Evolutionary conservation across 2,113 vertebrate species (phyloP).

Genomic region (Paracanthobrama guichenoti): DNA sequence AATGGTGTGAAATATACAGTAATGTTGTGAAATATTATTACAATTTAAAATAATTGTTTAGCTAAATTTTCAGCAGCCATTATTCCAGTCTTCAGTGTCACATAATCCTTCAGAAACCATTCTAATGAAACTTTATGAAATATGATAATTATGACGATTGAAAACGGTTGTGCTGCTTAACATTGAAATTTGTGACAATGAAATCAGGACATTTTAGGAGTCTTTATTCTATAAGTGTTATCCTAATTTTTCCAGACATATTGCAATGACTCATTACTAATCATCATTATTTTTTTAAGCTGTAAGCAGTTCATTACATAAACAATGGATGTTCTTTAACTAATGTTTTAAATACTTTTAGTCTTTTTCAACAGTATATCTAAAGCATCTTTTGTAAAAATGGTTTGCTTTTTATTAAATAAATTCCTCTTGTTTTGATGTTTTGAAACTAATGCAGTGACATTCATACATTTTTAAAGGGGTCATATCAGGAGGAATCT

Average conservation of each 20-base stretch:
- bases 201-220: background rate
- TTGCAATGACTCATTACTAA: background rate
- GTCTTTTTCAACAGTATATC: background rate
- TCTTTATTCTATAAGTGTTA: background rate
- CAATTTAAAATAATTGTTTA: too few species aligned
- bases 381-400: background rate
- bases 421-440: background rate
- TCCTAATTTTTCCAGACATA: background rate
- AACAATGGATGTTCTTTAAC: background rate
- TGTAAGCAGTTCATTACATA: background rate
- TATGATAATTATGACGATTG: background rate
- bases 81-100: too few species aligned
- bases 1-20: too few species aligned
- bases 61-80: too few species aligned
- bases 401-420: background rate
- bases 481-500: conserved; percentile 24
- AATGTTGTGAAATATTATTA: too few species aligned
- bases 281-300: background rate
- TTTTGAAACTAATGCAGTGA: background rate
- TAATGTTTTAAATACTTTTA: background rate
- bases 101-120: too few species aligned
- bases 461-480: conserved; percentile 29
- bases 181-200: background rate
- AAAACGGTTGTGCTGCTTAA: background rate
- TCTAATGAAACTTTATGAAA: too few species aligned